phyloP scores from a whole-genome alignment of 2,113 vertebrate genomes.

The Rhinogobius similis region DNA sequence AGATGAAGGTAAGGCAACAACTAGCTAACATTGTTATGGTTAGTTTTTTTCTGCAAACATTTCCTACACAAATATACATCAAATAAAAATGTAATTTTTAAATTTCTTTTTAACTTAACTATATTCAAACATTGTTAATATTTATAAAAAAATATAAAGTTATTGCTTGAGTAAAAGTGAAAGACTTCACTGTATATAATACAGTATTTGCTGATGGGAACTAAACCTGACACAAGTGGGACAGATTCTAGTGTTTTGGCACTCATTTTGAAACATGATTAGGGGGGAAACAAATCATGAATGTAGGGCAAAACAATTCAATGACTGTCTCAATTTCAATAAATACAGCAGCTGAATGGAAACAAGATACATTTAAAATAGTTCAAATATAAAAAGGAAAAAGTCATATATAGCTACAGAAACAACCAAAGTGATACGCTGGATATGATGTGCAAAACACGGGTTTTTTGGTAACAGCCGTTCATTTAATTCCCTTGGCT shows the following conservation, averaged over 20 bases:
- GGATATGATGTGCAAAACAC: slow-evolving; percentile 58
- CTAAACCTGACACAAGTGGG: neutral
- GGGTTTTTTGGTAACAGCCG: slow-evolving; percentile 45
- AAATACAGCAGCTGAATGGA: slow-evolving; percentile 59
- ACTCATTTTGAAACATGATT: slow-evolving; percentile 27
- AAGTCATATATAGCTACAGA: neutral
- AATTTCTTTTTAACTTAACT: neutral
- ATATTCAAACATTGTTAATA: neutral
- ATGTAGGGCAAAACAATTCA: neutral
- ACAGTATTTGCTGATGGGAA: neutral
- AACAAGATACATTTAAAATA: slow-evolving; percentile 21
- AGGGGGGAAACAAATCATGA: neutral
- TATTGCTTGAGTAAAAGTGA: neutral
- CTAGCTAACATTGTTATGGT: neutral
- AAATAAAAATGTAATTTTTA: slow-evolving; percentile 5
- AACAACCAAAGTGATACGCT: slow-evolving; percentile 14
- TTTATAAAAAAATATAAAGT: slow-evolving; percentile 1
- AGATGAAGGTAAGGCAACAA: neutral
- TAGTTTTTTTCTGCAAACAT: neutral
- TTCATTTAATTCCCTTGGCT: slow-evolving; percentile 11
- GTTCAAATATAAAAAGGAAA: neutral
- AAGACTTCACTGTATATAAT: slow-evolving; percentile 1
- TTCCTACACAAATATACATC: neutral
- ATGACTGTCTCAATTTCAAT: slow-evolving; percentile 51
- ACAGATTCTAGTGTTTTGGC: slow-evolving; percentile 32